Percentiles rank a stretch among this genome's conserved stretches.
Conservation (phyloP, 2,888 invertebrate species). For the Lepidochrysops patricia region DNA sequence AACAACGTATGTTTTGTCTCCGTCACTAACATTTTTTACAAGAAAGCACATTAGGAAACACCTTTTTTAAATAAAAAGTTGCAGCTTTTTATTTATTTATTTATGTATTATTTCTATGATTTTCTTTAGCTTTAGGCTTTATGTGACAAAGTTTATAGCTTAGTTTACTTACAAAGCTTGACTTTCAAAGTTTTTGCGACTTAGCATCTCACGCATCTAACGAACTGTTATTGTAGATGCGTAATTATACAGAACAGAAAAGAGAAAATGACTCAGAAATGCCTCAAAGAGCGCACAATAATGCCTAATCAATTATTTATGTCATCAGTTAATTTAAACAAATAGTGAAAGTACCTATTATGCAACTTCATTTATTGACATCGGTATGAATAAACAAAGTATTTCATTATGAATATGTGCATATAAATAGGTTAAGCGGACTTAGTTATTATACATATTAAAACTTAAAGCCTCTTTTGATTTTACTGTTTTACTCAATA, state of each 20-base stretch:
- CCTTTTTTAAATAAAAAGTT: too few relatives aligned
- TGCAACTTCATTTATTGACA: not conserved
- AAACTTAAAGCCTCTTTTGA: too few relatives aligned
- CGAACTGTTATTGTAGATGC: not conserved
- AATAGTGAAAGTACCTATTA: slow-evolving; percentile 12
- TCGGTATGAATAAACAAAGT: not conserved
- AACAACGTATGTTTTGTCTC: too few relatives aligned
- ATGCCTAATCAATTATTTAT: slow-evolving; percentile 9
- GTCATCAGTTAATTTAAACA: slow-evolving; percentile 6
- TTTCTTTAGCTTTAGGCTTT: too few relatives aligned
- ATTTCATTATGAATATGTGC: not conserved
- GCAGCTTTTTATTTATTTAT: too few relatives aligned
- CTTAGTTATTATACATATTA: not conserved
- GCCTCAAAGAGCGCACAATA: slow-evolving; percentile 1
- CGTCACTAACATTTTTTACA: too few relatives aligned
- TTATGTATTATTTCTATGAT: too few relatives aligned
- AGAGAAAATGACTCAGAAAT: not conserved
- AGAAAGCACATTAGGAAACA: too few relatives aligned
- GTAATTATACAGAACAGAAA: slow-evolving; percentile 7
- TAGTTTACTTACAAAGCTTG: not conserved
- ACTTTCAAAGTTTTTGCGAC: not conserved
- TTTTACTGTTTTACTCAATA: too few relatives aligned
- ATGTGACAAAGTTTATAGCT: too few relatives aligned
- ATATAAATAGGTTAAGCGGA: not conserved
- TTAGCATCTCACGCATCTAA: not conserved